These are phyloP conservation scores for Sarcophaga rosellei DNA, from an alignment of 2,888 invertebrate species.

Conservation along the genomic window DNA sequence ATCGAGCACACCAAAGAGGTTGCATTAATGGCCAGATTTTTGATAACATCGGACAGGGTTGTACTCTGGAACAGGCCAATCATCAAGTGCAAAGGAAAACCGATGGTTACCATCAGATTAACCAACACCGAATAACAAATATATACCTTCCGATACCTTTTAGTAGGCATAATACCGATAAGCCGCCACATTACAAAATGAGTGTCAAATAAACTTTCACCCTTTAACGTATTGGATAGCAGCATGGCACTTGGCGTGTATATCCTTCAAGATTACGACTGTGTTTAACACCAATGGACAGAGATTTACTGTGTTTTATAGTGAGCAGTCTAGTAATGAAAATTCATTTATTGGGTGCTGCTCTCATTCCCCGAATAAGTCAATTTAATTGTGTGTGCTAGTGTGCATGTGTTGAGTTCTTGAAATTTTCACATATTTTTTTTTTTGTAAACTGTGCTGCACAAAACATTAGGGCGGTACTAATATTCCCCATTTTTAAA, in stretches of 20 bases:
- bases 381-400: too few relatives aligned
- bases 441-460: too few relatives aligned
- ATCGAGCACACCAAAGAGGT: constrained; percentile 60
- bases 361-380: too few relatives aligned
- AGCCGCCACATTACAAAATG: constrained; percentile 57
- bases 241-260: background rate
- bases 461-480: too few relatives aligned
- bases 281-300: too few relatives aligned
- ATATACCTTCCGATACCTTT: constrained; percentile 41
- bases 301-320: too few relatives aligned
- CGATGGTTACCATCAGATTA: constrained; percentile 58
- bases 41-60: constrained; percentile 57
- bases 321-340: too few relatives aligned
- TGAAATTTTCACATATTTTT: too few relatives aligned
- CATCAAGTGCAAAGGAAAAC: constrained; percentile 68
- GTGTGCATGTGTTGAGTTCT: too few relatives aligned
- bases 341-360: too few relatives aligned
- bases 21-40: constrained; percentile 63
- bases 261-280: too few relatives aligned
- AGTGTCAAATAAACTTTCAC: constrained; percentile 24
- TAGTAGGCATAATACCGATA: constrained; percentile 51
- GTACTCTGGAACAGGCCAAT: constrained; percentile 61
- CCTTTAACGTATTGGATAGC: background rate
- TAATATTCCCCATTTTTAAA: too few relatives aligned
- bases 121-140: constrained; percentile 57